Conservation (phyloP, 2,888 invertebrate genomes). For the Trachelus tabidus region DNA sequence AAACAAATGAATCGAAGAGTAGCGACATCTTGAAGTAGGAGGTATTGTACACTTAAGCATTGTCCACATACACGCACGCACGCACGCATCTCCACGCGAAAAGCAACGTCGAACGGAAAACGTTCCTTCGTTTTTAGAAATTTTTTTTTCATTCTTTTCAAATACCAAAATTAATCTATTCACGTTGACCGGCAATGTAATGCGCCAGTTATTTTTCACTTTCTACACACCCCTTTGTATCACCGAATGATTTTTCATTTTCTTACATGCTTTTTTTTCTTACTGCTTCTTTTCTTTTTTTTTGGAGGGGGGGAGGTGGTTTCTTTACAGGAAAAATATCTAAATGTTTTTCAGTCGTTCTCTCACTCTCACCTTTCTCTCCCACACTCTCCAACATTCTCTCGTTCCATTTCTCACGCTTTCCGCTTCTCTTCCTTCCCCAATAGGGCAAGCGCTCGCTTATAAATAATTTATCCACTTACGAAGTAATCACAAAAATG, state of each 20-base stretch:
- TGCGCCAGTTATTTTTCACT: background rate
- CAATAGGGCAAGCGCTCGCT: conserved; percentile 12
- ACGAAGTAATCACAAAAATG: conserved; percentile 1
- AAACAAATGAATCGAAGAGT: conserved; percentile 23
- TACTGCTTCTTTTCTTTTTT: background rate
- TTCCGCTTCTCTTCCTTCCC: background rate
- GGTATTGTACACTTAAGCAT: conserved; percentile 22
- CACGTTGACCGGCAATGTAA: background rate
- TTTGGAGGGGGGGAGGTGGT: background rate
- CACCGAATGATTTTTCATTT: background rate
- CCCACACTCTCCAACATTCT: background rate
- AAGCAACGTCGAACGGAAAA: background rate
- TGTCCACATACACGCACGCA: conserved; percentile 15
- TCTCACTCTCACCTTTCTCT: background rate
- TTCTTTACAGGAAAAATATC: background rate
- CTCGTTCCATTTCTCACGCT: background rate
- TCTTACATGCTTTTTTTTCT: background rate
- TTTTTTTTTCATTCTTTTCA: background rate
- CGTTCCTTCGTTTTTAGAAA: background rate
- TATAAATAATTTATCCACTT: conserved; percentile 10
- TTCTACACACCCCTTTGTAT: background rate
- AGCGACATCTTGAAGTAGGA: conserved; percentile 18
- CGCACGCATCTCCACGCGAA: conserved; percentile 19
- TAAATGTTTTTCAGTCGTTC: background rate
- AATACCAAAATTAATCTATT: background rate